Evolutionary conservation across 2,888 invertebrate genomes (phyloP), one percentile per base, ranked within the genome.

Genomic region (Rotaria magnacalcarata): DNA sequence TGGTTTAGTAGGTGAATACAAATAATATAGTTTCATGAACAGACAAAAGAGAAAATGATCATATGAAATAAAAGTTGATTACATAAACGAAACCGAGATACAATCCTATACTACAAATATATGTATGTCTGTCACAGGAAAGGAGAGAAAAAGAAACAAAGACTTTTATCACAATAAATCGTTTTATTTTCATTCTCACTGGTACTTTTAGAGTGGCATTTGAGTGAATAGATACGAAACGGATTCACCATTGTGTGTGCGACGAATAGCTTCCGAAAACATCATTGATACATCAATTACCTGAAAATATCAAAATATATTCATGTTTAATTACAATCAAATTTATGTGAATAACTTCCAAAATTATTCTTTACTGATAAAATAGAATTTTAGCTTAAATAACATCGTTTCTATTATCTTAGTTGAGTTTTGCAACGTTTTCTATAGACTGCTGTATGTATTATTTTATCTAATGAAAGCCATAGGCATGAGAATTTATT

Each of bases 211-310:
- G 16, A 92, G 90, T 90, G 97, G 97, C 93, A 98, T 97, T 93
- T 98, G 96, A 89, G 96, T 96, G 93, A 98, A 98, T 89, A 98
- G 93, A 92, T 97, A 98, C 88, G 97, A 97, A 87, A 98, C 97
- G 87, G 96, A 97, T 93, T 98, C 97, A 87, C 98, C 98, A 90
- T 98, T 98, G 92, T 99, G 98, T 89, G 98, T 99, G 91, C 99
- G 94, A 90, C 99, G 93, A 85, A 99, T 97, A 87, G 99, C 98
- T 92, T 99, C 99, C 8, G 98, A 97, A 90, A 99, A 94, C 94
- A 99, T 98, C 96, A 97, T 97, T 1, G 98, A 98, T 54, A 99
- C 96, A 92, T 99, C 98, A 92, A 99, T 97, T 91, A 96, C 96
- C 95, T 98, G 93, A 88, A 94, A 93, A 85, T 24, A 43, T 50